phyloP scores from a whole-genome alignment of 2,113 vertebrate genomes.

The Tyrannus savana region DNA sequence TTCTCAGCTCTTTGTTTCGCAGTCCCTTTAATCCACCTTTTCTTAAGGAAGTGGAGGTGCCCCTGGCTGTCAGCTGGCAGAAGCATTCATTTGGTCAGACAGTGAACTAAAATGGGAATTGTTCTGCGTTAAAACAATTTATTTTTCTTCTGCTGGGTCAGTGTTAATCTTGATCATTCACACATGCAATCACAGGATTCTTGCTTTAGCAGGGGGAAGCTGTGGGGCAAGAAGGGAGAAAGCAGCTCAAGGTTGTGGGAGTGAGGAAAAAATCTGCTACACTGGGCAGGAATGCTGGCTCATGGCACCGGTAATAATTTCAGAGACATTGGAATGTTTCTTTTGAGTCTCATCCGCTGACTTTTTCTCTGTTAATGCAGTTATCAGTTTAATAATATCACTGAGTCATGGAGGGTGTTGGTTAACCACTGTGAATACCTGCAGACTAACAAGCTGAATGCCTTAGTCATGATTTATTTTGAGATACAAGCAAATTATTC shows the following conservation, averaged over 20 bases:
- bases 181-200: not conserved
- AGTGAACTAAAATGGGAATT: not conserved
- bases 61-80: not conserved
- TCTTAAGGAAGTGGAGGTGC: not conserved
- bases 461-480: slow-evolving; percentile 20
- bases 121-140: not conserved
- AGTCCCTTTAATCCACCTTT: not conserved
- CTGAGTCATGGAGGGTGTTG: slow-evolving; percentile 44
- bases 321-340: slow-evolving; percentile 12
- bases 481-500: not conserved
- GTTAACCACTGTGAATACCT: slow-evolving; percentile 27
- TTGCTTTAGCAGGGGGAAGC: not conserved
- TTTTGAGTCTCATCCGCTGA: not conserved
- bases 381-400: not conserved
- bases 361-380: not conserved
- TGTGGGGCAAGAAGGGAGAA: not conserved
- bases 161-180: slow-evolving; percentile 26
- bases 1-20: not conserved
- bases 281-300: not conserved
- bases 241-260: not conserved
- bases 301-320: not conserved
- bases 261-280: not conserved
- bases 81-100: not conserved
- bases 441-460: slow-evolving; percentile 17
- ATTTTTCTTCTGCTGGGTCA: not conserved